Evolutionary conservation across 2,797 vertebrate genomes (phyloP), one percentile per base, ranked within the genome.

Genomic region (Urocyon cinereoargenteus): DNA sequence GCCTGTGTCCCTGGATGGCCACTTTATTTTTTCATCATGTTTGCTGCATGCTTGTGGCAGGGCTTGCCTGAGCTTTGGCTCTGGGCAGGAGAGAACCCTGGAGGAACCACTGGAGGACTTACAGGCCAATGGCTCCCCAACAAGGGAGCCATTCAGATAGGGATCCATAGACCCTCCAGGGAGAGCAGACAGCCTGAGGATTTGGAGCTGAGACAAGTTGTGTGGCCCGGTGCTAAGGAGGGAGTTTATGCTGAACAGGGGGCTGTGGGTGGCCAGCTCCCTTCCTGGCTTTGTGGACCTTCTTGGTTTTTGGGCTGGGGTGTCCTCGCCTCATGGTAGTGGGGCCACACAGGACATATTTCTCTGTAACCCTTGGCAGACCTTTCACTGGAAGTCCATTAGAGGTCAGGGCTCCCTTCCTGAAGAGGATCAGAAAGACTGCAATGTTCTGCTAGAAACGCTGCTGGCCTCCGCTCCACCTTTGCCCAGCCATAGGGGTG

Each of bases 61-160:
- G 19, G 53, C 91, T 86, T 55, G 78, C 68, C 66, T 95, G 73
- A 94, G 34, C 61, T 85, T 93, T 82, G 94, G 26, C 61, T 86
- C 66, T n/a, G 92, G 88, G 75, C 70, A 72, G 62, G 90, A 91
- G 31, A 81, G 62, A 53, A 70, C 36, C 40, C 40, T 78, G 28
- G 21, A 62, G 75, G 75, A 85, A 84, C 40, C 15, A n/a, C 0
- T 68, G 68, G 59, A 93, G 36, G 53, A 84, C 49, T 81, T 91
- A 77, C 18, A 95, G 70, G 61, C 18, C 90, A 94, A 14, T 72
- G 73, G 83, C n/a, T 72, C 28, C 45, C 90, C 64, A 78, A 70
- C 34, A 72, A 49, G 68, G 51, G 70, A 94, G 64, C 66, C 78
- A 26, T 79, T 96, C 89, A 91, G 70, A 86, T 55, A 87, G 68